A percentile compares a stretch with the other conserved stretches of the same genome.
These are phyloP conservation scores for Euzophera pinguis DNA, from an alignment of 2,888 invertebrate genomes.

Conservation along the genomic window DNA sequence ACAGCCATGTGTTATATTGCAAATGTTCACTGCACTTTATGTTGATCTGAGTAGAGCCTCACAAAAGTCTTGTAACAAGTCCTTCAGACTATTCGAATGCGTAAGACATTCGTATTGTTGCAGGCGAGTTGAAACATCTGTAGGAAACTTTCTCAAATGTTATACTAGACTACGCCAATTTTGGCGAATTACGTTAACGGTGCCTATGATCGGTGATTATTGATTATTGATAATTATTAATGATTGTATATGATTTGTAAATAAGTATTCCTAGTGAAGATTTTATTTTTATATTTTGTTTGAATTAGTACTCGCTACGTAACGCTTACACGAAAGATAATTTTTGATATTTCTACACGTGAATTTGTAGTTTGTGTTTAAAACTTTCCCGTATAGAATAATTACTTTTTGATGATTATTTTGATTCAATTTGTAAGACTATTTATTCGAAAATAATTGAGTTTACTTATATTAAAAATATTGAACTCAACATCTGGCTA, in stretches of 20 bases:
- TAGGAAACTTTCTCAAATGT: background rate
- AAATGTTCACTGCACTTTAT: too few species aligned
- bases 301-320: background rate
- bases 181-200: constrained; percentile 4
- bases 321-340: background rate
- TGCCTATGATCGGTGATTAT: background rate
- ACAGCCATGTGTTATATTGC: too few species aligned
- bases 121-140: background rate
- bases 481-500: too few species aligned
- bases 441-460: too few species aligned
- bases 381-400: background rate
- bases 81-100: too few species aligned
- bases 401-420: background rate
- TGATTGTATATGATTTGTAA: constrained; percentile 4
- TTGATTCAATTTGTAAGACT: background rate
- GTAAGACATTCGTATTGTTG: too few species aligned
- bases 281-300: constrained; percentile 5
- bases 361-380: background rate
- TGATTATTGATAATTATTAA: background rate
- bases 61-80: too few species aligned
- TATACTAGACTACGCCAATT: constrained; percentile 2
- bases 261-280: background rate
- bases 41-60: too few species aligned
- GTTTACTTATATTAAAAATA: too few species aligned
- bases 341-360: background rate